These are phyloP conservation scores for Meloidogyne hapla DNA, from an alignment of 1,140 invertebrate genomes.

Conservation along the genomic window DNA sequence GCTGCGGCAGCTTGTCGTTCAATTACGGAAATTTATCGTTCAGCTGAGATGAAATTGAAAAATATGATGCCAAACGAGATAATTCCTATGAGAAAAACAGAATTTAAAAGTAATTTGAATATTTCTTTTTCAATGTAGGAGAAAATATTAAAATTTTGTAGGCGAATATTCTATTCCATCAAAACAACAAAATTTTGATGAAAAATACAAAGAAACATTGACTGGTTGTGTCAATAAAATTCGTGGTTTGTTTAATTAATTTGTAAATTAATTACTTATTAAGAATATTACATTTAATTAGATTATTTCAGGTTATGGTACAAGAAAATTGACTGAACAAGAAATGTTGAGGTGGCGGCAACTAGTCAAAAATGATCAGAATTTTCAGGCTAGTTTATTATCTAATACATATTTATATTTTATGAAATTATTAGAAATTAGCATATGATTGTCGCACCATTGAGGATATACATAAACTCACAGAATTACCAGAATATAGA, in stretches of 20 bases:
- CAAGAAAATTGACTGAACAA: conserved; percentile 49
- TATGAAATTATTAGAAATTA: conserved; percentile 27
- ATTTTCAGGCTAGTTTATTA: conserved; percentile 6
- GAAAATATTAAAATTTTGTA: no score
- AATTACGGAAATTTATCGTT: conserved; percentile 52
- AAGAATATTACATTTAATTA: no score
- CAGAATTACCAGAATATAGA: conserved; percentile 46
- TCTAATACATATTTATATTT: neutral
- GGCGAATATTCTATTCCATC: conserved; percentile 48
- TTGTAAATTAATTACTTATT: no score
- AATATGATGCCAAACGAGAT: conserved; percentile 39
- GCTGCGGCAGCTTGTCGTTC: conserved; percentile 45
- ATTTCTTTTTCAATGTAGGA: no score
- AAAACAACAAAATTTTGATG: conserved; percentile 31
- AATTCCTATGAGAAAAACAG: neutral
- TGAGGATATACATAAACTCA: conserved; percentile 48
- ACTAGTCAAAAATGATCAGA: conserved; percentile 39
- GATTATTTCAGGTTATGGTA: conserved; percentile 24
- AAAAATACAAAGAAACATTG: conserved; percentile 22
- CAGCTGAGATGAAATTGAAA: conserved; percentile 50
- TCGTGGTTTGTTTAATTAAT: conserved; percentile 35
- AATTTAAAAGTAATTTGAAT: conserved; percentile 15
- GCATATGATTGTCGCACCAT: conserved; percentile 30
- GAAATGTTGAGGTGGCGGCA: conserved; percentile 49
- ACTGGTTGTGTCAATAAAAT: conserved; percentile 38